Conservation (phyloP, 2,888 invertebrate genomes). For the Euphydryas editha region DNA sequence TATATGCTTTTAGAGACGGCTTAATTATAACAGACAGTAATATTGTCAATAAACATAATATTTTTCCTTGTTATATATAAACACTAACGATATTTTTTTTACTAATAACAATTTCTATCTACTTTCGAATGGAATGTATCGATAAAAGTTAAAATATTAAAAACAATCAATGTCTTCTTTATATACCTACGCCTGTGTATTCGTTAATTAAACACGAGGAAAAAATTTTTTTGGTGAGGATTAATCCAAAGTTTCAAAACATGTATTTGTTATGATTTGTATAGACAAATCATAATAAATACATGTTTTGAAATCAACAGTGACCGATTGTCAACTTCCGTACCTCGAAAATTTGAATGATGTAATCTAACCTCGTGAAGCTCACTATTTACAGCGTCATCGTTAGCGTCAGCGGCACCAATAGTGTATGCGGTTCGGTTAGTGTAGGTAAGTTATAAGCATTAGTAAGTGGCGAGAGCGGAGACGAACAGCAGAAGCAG, state of each 20-base stretch:
- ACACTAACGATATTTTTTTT: conserved; percentile 56
- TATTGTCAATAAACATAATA: neutral
- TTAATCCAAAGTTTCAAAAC: too few species aligned
- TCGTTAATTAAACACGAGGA: too few species aligned
- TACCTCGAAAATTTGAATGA: conserved; percentile 34
- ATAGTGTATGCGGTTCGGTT: too few species aligned
- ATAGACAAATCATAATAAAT: too few species aligned
- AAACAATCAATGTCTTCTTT: too few species aligned
- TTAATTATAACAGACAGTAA: too few species aligned
- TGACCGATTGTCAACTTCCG: neutral
- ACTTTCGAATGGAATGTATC: conserved; percentile 54
- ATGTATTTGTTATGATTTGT: too few species aligned
- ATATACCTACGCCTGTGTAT: too few species aligned
- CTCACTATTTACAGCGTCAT: conserved; percentile 6
- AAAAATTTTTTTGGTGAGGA: too few species aligned
- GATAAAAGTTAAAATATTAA: conserved; percentile 4
- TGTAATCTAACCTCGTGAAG: neutral
- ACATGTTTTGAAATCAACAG: neutral
- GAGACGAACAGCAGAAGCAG: conserved; percentile 49
- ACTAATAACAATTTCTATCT: conserved; percentile 57
- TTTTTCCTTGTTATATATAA: neutral
- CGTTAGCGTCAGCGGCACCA: too few species aligned
- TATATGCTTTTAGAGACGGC: too few species aligned
- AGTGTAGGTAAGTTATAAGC: neutral
- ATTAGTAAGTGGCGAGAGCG: conserved; percentile 45